A percentile compares a stretch with the other conserved stretches of the same genome.
phyloP scores from a whole-genome alignment of 2,888 invertebrate genomes.

The Hydropsyche betteni region DNA sequence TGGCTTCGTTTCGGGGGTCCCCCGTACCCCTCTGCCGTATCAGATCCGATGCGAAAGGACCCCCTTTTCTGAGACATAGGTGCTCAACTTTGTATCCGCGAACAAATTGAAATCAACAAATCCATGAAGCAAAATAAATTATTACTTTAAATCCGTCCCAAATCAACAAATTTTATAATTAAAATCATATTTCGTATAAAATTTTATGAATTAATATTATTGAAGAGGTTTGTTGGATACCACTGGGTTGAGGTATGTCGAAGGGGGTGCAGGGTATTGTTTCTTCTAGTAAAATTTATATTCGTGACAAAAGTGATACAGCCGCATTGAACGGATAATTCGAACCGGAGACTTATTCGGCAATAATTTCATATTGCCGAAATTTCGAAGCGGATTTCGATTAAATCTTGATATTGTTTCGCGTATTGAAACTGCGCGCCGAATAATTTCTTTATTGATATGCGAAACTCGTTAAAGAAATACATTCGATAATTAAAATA shows the following conservation, averaged over 20 bases:
- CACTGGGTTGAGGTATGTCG: slow-evolving; percentile 8
- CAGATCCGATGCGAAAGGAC: slow-evolving; percentile 38
- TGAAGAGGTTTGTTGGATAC: no score
- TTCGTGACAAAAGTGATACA: slow-evolving; percentile 46
- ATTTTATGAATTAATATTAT: slow-evolving; percentile 7
- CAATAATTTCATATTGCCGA: slow-evolving; percentile 20
- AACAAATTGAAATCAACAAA: no score
- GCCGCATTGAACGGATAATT: slow-evolving; percentile 43
- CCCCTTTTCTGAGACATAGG: slow-evolving; percentile 15
- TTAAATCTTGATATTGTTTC: slow-evolving; percentile 39
- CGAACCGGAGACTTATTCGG: slow-evolving; percentile 31
- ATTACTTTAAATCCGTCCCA: no score
- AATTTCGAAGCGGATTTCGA: slow-evolving; percentile 19
- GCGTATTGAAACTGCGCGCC: slow-evolving; percentile 36
- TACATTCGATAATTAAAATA: no score
- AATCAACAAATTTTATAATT: no score
- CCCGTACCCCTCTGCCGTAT: slow-evolving; percentile 25
- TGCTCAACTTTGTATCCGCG: no score
- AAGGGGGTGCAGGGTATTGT: neutral
- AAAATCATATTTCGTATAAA: no score
- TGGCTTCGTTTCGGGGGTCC: slow-evolving; percentile 41
- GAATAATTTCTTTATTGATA: no score
- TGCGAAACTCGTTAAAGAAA: no score
- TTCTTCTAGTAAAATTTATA: slow-evolving; percentile 31
- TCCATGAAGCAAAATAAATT: no score